Evolutionary conservation across 1,140 invertebrate genomes (phyloP).

Genomic region (Drosophila navojoa): DNA sequence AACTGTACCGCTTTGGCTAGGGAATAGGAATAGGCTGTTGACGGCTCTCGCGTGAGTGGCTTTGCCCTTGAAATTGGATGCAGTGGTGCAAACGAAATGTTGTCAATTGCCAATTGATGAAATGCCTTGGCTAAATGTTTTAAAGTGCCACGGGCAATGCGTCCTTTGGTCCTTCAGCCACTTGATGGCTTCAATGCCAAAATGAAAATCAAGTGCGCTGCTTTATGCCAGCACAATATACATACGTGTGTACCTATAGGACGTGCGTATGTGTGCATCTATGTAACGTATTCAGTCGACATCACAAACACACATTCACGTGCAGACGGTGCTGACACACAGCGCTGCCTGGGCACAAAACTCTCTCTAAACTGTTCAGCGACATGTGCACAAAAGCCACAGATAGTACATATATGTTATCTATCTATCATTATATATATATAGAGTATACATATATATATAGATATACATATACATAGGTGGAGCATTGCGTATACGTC

Average conservation of each 20-base stretch:
- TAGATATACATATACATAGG: constrained; percentile 1
- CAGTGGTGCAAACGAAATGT: not conserved
- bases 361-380: constrained; percentile 3
- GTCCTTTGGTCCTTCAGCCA: constrained; percentile 21
- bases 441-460: constrained; percentile 1
- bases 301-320: not conserved
- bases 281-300: not conserved
- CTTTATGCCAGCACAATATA: constrained; percentile 21
- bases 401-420: not conserved
- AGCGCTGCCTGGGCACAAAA: constrained; percentile 18
- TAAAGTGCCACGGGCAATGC: constrained; percentile 21
- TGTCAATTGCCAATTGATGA: constrained; percentile 3
- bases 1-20: too few relatives aligned
- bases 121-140: not conserved
- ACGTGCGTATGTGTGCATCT: not conserved
- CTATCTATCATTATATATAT: constrained; percentile 2
- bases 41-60: too few relatives aligned
- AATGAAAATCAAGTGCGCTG: constrained; percentile 26
- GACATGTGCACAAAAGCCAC: constrained; percentile 11
- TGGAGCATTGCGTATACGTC: constrained; percentile 39
- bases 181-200: constrained; percentile 14
- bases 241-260: constrained; percentile 3
- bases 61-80: too few relatives aligned
- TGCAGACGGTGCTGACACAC: constrained; percentile 30
- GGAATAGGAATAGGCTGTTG: too few relatives aligned